Evolutionary conservation across 2,113 vertebrate genomes (phyloP), one percentile per base, ranked within the genome.

Genomic region (Saguinus midas): DNA sequence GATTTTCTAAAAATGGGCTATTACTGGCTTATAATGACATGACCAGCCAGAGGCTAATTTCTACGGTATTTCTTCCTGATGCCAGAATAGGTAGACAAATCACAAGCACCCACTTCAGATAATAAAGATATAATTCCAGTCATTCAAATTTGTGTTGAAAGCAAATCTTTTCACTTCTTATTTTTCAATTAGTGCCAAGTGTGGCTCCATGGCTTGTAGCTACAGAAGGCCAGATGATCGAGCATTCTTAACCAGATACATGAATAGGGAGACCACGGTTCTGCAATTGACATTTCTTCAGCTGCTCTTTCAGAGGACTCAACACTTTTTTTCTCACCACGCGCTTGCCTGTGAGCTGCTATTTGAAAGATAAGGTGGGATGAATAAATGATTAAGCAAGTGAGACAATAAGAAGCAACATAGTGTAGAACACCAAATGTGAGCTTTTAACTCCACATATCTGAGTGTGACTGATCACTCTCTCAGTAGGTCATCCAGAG

Each of bases 121-220:
- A 95, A 96, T 97, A 97, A 98, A 97, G 96, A 96, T 87, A 78
- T 86, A 95, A 95, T 97, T 96, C 12, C 12, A 95, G 75, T 94
- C 95, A 94, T 96, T 98, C 86, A 98, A 70, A 95, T 96, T 94
- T 85, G 90, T 90, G 66, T 96, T 76, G 80, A 97, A 96, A 97
- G 96, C 94, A 97, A 91, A 96, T 94, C 92, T 92, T 94, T 97
- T 96, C 90, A 91, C 80, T 95, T 73, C 43, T 96, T 95, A 96
- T 96, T 97, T 97, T 97, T 95, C 96, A 98, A 94, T 97, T 97
- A 98, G 95, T 64, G n/a, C 27, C 45, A 25, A 68, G 70, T 91
- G 50, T 70, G n/a, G 68, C 61, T 87, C 57, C 45, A 14, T 83
- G 95, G 90, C 95, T 91, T 95, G 25, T 18, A 79, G 92, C 92